Evolutionary conservation across 2,113 vertebrate genomes (phyloP).

Genomic region (Stigmatopora argus): DNA sequence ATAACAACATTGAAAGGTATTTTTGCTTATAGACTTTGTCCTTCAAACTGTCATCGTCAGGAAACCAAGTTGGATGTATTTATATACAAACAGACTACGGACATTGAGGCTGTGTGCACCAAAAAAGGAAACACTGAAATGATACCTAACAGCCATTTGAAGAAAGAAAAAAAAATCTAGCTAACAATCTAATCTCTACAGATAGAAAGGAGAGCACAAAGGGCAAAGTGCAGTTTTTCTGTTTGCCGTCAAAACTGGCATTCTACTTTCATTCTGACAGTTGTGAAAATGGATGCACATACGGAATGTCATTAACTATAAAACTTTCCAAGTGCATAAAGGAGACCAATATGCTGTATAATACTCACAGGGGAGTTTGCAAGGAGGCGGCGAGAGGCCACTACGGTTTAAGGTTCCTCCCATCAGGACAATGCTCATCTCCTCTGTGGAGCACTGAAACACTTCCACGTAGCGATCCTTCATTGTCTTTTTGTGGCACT

Average conservation of each 20-base stretch:
- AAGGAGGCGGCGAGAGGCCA: slow-evolving; percentile 93
- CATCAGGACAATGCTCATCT: slow-evolving; percentile 98
- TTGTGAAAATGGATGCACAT: background rate
- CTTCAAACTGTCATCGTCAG: slow-evolving; percentile 24
- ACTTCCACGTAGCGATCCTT: slow-evolving; percentile 97
- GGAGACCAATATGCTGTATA: background rate
- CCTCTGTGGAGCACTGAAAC: slow-evolving; percentile 95
- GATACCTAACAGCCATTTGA: background rate
- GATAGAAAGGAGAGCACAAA: slow-evolving; percentile 53
- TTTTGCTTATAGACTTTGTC: background rate
- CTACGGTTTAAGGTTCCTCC: slow-evolving; percentile 94
- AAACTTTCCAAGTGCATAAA: background rate
- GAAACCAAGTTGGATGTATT: slow-evolving; percentile 35
- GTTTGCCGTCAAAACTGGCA: background rate
- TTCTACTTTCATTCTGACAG: background rate
- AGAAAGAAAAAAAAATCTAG: background rate
- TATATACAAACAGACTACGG: slow-evolving; percentile 54
- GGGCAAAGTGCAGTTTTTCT: slow-evolving; percentile 37
- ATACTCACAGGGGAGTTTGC: slow-evolving; percentile 93
- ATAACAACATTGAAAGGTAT: background rate
- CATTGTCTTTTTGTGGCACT: slow-evolving; percentile 97
- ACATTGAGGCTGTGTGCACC: slow-evolving; percentile 11
- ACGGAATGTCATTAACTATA: background rate
- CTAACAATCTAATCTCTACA: slow-evolving; percentile 48
- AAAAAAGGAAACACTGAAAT: slow-evolving; percentile 1